These are phyloP conservation scores for Phalacrocorax aristotelis DNA, from an alignment of 2,113 vertebrate species.

Conservation along the genomic window DNA sequence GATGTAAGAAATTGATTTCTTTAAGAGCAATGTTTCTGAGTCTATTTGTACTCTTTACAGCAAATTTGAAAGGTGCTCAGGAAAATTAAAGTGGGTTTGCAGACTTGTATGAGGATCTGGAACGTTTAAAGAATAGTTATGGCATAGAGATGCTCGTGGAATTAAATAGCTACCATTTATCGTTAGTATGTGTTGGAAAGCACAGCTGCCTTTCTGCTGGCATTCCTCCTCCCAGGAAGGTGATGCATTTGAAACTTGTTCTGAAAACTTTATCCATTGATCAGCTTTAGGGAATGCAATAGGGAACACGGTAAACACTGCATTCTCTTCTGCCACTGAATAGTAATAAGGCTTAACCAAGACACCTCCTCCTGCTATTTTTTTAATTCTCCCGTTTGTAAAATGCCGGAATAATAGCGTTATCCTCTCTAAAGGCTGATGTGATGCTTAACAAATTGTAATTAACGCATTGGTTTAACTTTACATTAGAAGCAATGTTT, in stretches of 20 bases:
- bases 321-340: background rate
- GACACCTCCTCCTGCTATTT: background rate
- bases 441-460: background rate
- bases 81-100: background rate
- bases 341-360: background rate
- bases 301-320: background rate
- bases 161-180: background rate
- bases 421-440: background rate
- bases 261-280: background rate
- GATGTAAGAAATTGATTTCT: background rate
- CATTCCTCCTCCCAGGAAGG: background rate
- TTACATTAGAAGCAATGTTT: background rate
- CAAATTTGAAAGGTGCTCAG: background rate
- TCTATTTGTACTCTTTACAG: background rate
- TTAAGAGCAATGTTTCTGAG: background rate
- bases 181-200: background rate
- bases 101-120: background rate
- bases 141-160: background rate
- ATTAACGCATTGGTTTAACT: background rate
- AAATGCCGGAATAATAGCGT: background rate
- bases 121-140: background rate
- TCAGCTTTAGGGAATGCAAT: background rate
- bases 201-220: background rate
- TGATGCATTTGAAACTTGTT: background rate
- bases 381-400: background rate